phyloP scores from a whole-genome alignment of 2,113 vertebrate genomes.

The Rutilus rutilus region DNA sequence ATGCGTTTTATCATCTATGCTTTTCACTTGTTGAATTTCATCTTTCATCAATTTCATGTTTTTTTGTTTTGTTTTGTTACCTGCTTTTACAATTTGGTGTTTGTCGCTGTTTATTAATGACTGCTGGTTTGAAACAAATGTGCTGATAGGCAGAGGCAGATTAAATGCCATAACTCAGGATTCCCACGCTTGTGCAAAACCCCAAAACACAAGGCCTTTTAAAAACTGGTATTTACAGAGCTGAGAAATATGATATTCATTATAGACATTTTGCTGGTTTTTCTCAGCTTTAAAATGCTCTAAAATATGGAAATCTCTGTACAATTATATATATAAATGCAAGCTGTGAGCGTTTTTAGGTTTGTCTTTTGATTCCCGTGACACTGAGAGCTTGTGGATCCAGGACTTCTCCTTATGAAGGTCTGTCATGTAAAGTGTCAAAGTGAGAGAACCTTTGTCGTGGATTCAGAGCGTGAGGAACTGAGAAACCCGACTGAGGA shows the following conservation, averaged over 20 bases:
- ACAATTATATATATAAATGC: not conserved
- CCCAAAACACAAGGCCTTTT: too few species aligned
- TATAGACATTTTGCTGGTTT: not conserved
- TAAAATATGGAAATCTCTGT: not conserved
- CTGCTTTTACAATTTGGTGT: too few species aligned
- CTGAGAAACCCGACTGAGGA: conserved; percentile 1
- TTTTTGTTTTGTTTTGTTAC: too few species aligned
- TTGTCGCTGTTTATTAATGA: too few species aligned
- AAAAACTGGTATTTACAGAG: too few species aligned
- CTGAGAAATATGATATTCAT: not conserved
- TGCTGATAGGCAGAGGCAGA: too few species aligned
- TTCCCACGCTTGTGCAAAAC: too few species aligned
- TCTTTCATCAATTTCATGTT: too few species aligned
- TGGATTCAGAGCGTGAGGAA: not conserved
- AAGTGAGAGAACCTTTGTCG: not conserved
- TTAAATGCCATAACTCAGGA: too few species aligned
- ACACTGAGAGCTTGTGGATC: not conserved
- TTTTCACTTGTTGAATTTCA: too few species aligned
- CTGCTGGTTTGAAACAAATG: too few species aligned
- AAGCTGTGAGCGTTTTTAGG: not conserved
- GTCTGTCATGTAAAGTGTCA: not conserved
- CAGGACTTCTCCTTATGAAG: not conserved
- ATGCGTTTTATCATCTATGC: not conserved
- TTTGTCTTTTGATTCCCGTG: not conserved
- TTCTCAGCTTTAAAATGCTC: not conserved